Percentiles rank a stretch among this genome's conserved stretches.
Conservation (phyloP, 2,113 vertebrate genomes). For the Gymnarchus niloticus region DNA sequence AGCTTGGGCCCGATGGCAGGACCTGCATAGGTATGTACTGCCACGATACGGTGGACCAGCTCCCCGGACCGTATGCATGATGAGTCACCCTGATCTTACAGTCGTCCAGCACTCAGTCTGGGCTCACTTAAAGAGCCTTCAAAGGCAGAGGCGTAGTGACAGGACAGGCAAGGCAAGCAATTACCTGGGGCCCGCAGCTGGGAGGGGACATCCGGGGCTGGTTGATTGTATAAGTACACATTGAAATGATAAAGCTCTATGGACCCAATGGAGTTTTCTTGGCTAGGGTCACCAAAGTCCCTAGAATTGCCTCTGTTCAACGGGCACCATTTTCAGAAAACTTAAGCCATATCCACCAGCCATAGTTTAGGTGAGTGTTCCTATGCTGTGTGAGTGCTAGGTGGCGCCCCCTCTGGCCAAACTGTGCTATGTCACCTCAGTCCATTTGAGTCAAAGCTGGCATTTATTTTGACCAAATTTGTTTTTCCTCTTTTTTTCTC, state of each 20-base stretch:
- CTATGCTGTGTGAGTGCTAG: too few species aligned
- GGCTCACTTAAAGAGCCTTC: not conserved
- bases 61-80: too few species aligned
- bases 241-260: too few species aligned
- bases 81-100: not conserved
- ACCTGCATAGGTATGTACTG: slow-evolving; percentile 82
- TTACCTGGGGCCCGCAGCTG: too few species aligned
- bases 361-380: not conserved
- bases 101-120: not conserved
- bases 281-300: too few species aligned
- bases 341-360: not conserved
- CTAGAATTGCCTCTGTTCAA: too few species aligned
- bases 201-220: too few species aligned
- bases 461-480: not conserved
- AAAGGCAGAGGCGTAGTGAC: too few species aligned
- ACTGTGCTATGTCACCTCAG: not conserved
- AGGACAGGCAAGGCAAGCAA: too few species aligned
- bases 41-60: too few species aligned
- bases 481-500: not conserved
- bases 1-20: slow-evolving; percentile 83
- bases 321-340: not conserved
- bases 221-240: too few species aligned
- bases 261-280: too few species aligned
- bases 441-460: not conserved
- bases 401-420: not conserved